Evolutionary conservation across 2,113 vertebrate species (phyloP).

Genomic region (Struthidea cinerea): DNA sequence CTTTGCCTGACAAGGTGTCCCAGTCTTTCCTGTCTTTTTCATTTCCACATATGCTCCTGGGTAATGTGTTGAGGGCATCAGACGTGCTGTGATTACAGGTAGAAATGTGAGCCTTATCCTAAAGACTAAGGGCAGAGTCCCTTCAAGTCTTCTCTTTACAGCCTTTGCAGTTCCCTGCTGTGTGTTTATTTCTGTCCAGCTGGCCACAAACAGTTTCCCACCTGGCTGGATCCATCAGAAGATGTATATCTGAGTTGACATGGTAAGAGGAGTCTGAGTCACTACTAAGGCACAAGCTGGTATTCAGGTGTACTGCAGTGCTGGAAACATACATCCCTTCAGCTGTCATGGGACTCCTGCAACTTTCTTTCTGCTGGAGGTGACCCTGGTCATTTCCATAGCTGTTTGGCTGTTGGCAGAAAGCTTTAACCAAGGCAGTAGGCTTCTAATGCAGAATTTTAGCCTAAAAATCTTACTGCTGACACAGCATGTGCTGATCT

Average conservation of each 20-base stretch:
- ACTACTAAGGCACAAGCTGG: background rate
- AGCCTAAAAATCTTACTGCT: background rate
- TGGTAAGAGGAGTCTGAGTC: accelerated
- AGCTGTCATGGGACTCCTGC: background rate
- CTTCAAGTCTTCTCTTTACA: background rate
- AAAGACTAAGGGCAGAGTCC: background rate
- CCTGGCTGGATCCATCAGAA: background rate
- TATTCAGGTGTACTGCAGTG: background rate
- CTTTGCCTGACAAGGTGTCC: background rate
- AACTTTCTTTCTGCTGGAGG: background rate
- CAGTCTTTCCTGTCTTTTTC: background rate
- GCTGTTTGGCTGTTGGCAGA: background rate
- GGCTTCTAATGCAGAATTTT: background rate
- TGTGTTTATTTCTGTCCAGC: background rate
- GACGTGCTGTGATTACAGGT: background rate
- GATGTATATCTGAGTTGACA: background rate
- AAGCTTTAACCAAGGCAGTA: background rate
- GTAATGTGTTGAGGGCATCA: background rate
- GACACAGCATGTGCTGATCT: background rate
- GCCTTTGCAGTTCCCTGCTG: background rate
- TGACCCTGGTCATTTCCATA: background rate
- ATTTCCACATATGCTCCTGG: background rate
- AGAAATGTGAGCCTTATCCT: background rate
- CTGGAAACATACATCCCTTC: background rate
- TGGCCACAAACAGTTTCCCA: background rate